phyloP scores from a whole-genome alignment of 2,113 vertebrate species.

The Columbina picui region DNA sequence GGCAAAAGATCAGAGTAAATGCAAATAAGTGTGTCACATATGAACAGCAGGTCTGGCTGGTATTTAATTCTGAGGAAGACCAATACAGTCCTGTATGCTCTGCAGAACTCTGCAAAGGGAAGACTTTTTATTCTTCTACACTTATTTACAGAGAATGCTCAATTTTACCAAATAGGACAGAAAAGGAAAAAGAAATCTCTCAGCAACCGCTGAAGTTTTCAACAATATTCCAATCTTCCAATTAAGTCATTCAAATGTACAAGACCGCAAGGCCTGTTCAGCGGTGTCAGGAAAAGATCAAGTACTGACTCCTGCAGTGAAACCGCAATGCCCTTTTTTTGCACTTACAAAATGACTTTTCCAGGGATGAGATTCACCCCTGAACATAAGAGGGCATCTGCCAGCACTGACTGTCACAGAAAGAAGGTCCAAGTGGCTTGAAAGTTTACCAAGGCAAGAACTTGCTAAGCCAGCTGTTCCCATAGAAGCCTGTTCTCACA shows the following conservation, averaged over 20 bases:
- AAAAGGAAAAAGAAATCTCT: background rate
- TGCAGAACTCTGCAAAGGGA: background rate
- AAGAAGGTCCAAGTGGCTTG: background rate
- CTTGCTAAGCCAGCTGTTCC: background rate
- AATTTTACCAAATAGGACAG: background rate
- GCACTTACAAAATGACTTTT: background rate
- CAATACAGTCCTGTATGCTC: background rate
- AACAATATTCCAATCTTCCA: background rate
- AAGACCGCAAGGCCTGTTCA: background rate
- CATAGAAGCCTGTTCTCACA: background rate
- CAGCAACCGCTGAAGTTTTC: background rate
- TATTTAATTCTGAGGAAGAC: conserved; percentile 17
- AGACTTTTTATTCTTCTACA: background rate
- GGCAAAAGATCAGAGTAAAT: conserved; percentile 67
- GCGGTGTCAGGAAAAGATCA: background rate
- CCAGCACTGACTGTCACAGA: background rate
- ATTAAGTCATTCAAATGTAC: background rate
- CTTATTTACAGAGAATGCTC: background rate
- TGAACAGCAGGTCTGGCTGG: conserved; percentile 51
- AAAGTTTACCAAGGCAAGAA: background rate
- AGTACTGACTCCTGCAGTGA: background rate
- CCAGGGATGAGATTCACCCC: background rate
- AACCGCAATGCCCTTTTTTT: background rate
- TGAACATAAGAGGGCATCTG: background rate
- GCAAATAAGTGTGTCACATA: conserved; percentile 45